Evolutionary conservation across 2,113 vertebrate species (phyloP).

Genomic region (Notarius lentiginosus): DNA sequence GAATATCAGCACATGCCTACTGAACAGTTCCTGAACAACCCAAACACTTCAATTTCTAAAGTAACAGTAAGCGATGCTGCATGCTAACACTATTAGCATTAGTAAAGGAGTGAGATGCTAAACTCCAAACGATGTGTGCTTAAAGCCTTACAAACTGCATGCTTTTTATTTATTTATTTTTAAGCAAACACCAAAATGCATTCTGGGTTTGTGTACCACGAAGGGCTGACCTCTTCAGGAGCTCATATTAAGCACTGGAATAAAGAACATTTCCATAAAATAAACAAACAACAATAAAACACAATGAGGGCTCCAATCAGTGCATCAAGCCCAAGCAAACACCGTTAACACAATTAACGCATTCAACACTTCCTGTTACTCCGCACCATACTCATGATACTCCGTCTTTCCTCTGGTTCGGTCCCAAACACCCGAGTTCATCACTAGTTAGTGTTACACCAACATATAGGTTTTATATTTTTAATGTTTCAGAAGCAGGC

Average conservation of each 20-base stretch:
- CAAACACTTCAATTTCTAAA: not conserved
- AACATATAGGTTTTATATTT: not conserved
- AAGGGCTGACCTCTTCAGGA: conserved; percentile 59
- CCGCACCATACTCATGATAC: not conserved
- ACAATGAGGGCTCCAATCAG: not conserved
- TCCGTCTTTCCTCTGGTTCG: no score
- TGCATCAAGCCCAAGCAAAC: not conserved
- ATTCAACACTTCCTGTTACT: not conserved
- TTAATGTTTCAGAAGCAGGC: not conserved
- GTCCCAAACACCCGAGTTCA: not conserved
- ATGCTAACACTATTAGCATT: conserved; percentile 48
- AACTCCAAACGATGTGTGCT: not conserved
- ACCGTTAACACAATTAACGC: not conserved
- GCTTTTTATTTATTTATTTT: conserved; percentile 13
- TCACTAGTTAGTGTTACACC: not conserved
- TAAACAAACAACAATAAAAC: not conserved
- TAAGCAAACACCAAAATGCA: conserved; percentile 58
- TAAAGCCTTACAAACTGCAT: conserved; percentile 25
- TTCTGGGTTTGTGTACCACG: conserved; percentile 56
- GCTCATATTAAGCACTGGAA: conserved; percentile 69
- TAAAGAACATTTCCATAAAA: conserved; percentile 50
- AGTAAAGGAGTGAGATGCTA: conserved; percentile 21
- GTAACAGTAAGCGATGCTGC: not conserved
- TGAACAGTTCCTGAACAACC: not conserved
- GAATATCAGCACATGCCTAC: not conserved